phyloP scores from a whole-genome alignment of 2,113 vertebrate species.

The Pygoscelis adeliae region DNA sequence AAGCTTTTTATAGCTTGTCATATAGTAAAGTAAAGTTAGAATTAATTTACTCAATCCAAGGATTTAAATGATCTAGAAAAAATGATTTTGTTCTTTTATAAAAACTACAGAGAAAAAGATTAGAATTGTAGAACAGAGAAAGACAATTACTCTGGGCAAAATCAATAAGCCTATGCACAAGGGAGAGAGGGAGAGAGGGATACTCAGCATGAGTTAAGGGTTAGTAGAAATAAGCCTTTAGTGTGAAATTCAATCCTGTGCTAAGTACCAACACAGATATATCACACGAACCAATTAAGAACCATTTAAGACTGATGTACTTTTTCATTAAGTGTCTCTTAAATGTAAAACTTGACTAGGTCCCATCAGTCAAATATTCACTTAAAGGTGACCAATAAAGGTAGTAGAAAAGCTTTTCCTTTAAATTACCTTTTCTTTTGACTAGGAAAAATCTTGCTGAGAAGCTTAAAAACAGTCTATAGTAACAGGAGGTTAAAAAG shows the following conservation, averaged over 20 bases:
- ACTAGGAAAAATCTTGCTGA: neutral
- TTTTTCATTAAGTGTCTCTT: conserved; percentile 36
- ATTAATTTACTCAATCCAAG: neutral
- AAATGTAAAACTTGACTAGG: neutral
- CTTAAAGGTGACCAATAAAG: conserved; percentile 23
- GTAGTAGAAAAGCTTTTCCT: neutral
- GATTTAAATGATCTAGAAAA: neutral
- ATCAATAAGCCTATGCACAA: conserved; percentile 24
- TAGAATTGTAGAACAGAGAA: neutral
- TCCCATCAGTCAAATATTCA: conserved; percentile 35
- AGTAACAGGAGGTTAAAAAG: conserved; percentile 15
- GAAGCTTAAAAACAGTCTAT: neutral
- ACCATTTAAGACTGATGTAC: conserved; percentile 21
- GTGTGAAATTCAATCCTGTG: conserved; percentile 44
- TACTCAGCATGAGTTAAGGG: conserved; percentile 21
- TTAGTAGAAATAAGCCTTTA: conserved; percentile 36
- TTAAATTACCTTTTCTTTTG: neutral
- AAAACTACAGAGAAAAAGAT: neutral
- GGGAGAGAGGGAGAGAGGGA: neutral
- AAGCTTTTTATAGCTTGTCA: neutral
- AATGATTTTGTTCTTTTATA: neutral
- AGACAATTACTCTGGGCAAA: conserved; percentile 3
- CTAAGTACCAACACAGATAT: conserved; percentile 5
- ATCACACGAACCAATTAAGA: conserved; percentile 23
- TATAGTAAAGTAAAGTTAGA: neutral